Conservation (phyloP, 1,140 invertebrate species). For the Aplysia californica region DNA sequence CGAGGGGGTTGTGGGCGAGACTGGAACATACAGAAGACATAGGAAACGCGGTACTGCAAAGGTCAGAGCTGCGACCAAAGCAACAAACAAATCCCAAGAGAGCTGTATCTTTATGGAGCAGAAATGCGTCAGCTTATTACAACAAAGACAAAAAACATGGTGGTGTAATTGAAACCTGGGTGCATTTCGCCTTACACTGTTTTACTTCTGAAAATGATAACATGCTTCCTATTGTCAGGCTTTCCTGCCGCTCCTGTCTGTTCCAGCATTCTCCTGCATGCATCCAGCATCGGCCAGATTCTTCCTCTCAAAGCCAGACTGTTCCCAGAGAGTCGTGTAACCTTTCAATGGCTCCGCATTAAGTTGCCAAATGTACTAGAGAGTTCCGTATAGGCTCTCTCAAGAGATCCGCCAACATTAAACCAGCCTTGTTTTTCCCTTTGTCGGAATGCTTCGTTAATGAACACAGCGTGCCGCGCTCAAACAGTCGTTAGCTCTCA, state of each 20-base stretch:
- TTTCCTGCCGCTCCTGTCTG: too few species aligned
- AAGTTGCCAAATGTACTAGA: conserved; percentile 2
- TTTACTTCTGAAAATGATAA: neutral
- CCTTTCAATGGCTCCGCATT: neutral
- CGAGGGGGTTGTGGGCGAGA: too few species aligned
- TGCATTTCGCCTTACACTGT: neutral
- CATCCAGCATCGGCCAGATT: too few species aligned
- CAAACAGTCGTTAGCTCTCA: neutral
- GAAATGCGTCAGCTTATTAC: too few species aligned
- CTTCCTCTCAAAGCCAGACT: too few species aligned
- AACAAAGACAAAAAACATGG: too few species aligned
- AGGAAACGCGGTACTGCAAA: too few species aligned
- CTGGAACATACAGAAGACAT: too few species aligned
- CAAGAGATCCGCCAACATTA: conserved; percentile 2
- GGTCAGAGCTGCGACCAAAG: too few species aligned
- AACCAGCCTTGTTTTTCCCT: neutral
- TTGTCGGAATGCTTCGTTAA: conserved; percentile 18
- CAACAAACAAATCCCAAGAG: too few species aligned
- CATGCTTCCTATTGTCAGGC: neutral
- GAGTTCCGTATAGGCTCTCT: neutral
- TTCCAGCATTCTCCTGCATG: neutral
- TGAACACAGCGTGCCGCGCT: conserved; percentile 7
- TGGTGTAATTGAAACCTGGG: neutral
- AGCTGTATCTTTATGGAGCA: too few species aligned
- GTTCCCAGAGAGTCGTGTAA: neutral